Conservation (phyloP, 2,888 invertebrate genomes). For the Arrhopalites spinosus region DNA sequence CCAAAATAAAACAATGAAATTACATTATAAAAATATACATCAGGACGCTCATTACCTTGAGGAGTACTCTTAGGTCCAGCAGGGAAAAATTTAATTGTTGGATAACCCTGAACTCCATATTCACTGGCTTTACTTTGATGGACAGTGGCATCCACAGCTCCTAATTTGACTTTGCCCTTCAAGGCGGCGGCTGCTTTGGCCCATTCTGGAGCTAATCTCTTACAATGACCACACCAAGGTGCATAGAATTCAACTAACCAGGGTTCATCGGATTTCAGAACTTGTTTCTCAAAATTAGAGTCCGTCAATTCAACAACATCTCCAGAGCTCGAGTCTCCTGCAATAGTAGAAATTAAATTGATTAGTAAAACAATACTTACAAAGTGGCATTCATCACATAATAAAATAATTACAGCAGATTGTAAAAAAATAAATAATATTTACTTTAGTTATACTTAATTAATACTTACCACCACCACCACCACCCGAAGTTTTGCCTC, state of each 20-base stretch:
- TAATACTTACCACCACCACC: conserved; percentile 36
- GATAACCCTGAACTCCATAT: conserved; percentile 87
- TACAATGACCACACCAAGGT: conserved; percentile 90
- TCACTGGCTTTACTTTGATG: conserved; percentile 79
- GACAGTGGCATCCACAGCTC: conserved; percentile 94
- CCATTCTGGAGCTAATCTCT: conserved; percentile 96
- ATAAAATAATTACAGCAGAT: not conserved
- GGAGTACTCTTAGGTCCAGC: conserved; percentile 73
- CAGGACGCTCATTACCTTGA: too few species aligned
- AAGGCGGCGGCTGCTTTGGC: conserved; percentile 90
- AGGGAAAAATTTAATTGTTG: conserved; percentile 92
- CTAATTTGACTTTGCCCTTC: conserved; percentile 94
- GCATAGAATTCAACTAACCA: conserved; percentile 99
- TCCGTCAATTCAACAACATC: conserved; percentile 94
- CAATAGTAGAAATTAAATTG: not conserved
- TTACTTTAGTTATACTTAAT: too few species aligned
- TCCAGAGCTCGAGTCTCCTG: conserved; percentile 52
- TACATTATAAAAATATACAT: too few species aligned
- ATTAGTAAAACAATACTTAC: too few species aligned
- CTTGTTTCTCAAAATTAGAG: conserved; percentile 89
- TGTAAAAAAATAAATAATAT: too few species aligned
- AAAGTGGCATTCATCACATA: not conserved
- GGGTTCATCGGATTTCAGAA: conserved; percentile 89
- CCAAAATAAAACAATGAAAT: too few species aligned
- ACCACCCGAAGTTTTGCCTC: conserved; percentile 62